Conservation (phyloP, 2,888 invertebrate species). For the Nesidiocoris tenuis region DNA sequence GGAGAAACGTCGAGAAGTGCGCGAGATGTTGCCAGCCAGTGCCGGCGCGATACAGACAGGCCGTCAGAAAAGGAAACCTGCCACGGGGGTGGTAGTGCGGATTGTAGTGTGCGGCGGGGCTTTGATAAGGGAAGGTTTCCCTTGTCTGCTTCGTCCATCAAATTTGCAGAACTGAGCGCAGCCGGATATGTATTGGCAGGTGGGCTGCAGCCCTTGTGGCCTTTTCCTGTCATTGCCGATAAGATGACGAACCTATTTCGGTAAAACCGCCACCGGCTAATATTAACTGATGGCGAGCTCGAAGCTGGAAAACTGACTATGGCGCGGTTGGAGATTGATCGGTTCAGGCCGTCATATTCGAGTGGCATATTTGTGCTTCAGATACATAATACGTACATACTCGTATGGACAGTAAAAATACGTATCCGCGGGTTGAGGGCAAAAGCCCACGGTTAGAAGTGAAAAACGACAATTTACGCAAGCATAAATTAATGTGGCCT, state of each 20-base stretch:
- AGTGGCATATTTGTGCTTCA: too few relatives aligned
- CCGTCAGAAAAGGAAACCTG: slow-evolving; percentile 12
- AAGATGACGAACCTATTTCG: background rate
- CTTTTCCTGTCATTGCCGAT: background rate
- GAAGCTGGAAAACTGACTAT: too few relatives aligned
- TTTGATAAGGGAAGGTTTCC: background rate
- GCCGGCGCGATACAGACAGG: background rate
- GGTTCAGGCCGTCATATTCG: too few relatives aligned
- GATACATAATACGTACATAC: too few relatives aligned
- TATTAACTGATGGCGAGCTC: too few relatives aligned
- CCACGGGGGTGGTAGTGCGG: background rate
- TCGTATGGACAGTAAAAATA: too few relatives aligned
- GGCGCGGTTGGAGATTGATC: too few relatives aligned
- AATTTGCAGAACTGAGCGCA: background rate
- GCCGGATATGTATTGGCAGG: background rate
- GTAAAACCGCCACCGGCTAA: too few relatives aligned
- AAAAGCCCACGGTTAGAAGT: too few relatives aligned
- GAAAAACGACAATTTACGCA: too few relatives aligned
- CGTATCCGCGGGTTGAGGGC: too few relatives aligned
- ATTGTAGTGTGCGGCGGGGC: background rate
- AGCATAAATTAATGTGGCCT: too few relatives aligned
- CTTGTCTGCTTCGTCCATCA: background rate
- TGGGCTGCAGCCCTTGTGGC: background rate
- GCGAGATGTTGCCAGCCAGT: background rate
- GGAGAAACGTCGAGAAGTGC: background rate